Evolutionary conservation across 2,888 invertebrate genomes (phyloP).

Genomic region (Heliothis peltigera): DNA sequence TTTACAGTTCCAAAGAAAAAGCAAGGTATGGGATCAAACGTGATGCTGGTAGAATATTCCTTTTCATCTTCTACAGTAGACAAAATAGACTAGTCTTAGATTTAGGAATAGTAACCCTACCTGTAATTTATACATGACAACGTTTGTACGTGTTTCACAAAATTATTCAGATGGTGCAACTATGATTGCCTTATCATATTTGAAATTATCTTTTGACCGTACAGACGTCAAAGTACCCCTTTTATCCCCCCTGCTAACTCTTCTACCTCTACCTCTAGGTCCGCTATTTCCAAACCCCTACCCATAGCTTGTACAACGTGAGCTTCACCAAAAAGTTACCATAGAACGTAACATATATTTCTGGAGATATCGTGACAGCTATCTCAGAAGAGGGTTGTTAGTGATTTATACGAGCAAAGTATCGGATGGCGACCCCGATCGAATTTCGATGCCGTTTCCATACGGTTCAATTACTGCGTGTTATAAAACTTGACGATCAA

Average conservation of each 20-base stretch:
- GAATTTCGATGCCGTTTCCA: conserved; percentile 69
- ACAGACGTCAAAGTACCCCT: conserved; percentile 65
- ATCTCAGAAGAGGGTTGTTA: conserved; percentile 70
- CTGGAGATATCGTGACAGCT: conserved; percentile 60
- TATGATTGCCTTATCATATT: conserved; percentile 23
- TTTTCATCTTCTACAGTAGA: conserved; percentile 88
- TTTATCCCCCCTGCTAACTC: conserved; percentile 63
- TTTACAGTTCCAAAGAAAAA: conserved; percentile 96
- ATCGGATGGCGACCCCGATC: conserved; percentile 72
- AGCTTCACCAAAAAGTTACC: conserved; percentile 78
- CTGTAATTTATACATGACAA: conserved; percentile 53
- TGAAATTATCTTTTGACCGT: conserved; percentile 55
- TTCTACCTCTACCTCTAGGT: conserved; percentile 63
- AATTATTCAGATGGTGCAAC: conserved; percentile 16
- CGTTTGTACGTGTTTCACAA: conserved; percentile 69
- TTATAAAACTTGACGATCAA: conserved; percentile 59
- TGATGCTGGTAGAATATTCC: conserved; percentile 90
- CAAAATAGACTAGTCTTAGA: conserved; percentile 85
- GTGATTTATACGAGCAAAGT: conserved; percentile 71
- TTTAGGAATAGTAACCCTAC: conserved; percentile 80
- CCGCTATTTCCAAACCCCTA: conserved; percentile 55
- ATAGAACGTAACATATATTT: conserved; percentile 77
- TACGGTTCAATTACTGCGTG: conserved; percentile 70
- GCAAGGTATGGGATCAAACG: conserved; percentile 91
- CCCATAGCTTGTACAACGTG: conserved; percentile 66